Percentiles rank a stretch among this genome's conserved stretches.
phyloP scores from a whole-genome alignment of 2,797 vertebrate species.

The Pagetopsis macropterus region DNA sequence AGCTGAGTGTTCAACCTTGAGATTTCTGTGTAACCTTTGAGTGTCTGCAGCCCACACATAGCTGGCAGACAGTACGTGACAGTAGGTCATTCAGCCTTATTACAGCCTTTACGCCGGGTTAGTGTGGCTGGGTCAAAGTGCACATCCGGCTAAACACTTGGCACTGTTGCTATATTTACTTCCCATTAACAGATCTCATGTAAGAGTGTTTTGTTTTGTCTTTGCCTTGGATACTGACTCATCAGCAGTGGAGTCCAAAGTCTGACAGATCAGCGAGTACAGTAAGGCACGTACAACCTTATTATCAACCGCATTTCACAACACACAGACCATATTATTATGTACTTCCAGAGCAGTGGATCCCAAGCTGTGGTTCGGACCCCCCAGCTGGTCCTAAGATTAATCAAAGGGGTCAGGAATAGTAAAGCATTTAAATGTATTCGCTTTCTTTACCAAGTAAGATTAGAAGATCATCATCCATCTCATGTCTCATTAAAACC shows the following conservation, averaged over 20 bases:
- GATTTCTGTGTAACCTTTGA: conserved; percentile 43
- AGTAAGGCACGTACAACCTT: conserved; percentile 40
- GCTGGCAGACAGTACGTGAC: conserved; percentile 44
- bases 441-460: not conserved
- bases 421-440: conserved; percentile 2
- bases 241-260: conserved; percentile 63
- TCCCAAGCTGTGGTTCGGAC: conserved; percentile 37
- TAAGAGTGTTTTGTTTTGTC: conserved; percentile 57
- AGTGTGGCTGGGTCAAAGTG: conserved; percentile 65
- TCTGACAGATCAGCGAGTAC: conserved; percentile 58
- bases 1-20: conserved; percentile 75
- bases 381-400: conserved; percentile 38
- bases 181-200: conserved; percentile 39
- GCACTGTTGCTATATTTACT: conserved; percentile 62
- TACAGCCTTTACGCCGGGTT: conserved; percentile 14
- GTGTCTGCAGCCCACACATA: conserved; percentile 54
- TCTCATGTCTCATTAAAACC: not conserved
- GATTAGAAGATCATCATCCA: not conserved
- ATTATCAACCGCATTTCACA: conserved; percentile 40
- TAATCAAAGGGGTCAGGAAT: conserved; percentile 28
- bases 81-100: conserved; percentile 23
- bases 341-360: conserved; percentile 9
- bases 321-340: conserved; percentile 43
- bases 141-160: conserved; percentile 43
- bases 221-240: conserved; percentile 67